A percentile compares a stretch with the other conserved stretches of the same genome.
These are phyloP conservation scores for Hydrotaea diabolus DNA, from an alignment of 2,888 invertebrate species.

Conservation along the genomic window DNA sequence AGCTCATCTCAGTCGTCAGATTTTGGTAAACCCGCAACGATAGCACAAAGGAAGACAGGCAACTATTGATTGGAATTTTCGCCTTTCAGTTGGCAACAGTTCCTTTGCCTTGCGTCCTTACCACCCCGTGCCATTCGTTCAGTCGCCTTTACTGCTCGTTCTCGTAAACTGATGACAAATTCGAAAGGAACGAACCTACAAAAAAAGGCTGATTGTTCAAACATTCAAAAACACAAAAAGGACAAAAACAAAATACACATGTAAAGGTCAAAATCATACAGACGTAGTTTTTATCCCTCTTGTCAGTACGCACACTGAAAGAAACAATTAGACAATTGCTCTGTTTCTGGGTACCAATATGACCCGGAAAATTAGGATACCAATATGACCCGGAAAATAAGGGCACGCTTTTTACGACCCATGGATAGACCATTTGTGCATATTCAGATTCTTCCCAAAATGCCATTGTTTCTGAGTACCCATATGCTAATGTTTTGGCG, in stretches of 20 bases:
- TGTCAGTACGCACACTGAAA: not conserved
- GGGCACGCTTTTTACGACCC: too few relatives aligned
- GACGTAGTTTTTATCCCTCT: not conserved
- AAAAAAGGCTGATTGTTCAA: conserved; percentile 22
- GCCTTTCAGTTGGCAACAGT: conserved; percentile 49
- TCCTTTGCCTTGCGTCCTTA: conserved; percentile 27
- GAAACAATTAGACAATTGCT: too few relatives aligned
- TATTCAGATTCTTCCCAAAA: too few relatives aligned
- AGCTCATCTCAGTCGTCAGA: not conserved
- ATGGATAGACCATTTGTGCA: too few relatives aligned
- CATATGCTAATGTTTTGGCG: too few relatives aligned
- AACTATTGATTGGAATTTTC: conserved; percentile 45
- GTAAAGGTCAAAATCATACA: conserved; percentile 43
- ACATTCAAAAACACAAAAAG: not conserved
- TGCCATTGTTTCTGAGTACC: too few relatives aligned
- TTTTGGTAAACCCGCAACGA: not conserved
- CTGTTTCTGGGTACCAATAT: too few relatives aligned
- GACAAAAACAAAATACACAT: conserved; percentile 38
- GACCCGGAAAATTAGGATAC: too few relatives aligned
- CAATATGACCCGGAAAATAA: too few relatives aligned
- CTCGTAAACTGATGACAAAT: conserved; percentile 46
- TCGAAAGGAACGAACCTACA: conserved; percentile 11
- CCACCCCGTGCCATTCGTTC: conserved; percentile 16
- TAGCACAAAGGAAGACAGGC: not conserved
- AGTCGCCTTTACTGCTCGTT: not conserved